Percentiles rank a stretch among this genome's conserved stretches.
phyloP scores from a whole-genome alignment of 2,113 vertebrate species.

The Dromas ardeola region DNA sequence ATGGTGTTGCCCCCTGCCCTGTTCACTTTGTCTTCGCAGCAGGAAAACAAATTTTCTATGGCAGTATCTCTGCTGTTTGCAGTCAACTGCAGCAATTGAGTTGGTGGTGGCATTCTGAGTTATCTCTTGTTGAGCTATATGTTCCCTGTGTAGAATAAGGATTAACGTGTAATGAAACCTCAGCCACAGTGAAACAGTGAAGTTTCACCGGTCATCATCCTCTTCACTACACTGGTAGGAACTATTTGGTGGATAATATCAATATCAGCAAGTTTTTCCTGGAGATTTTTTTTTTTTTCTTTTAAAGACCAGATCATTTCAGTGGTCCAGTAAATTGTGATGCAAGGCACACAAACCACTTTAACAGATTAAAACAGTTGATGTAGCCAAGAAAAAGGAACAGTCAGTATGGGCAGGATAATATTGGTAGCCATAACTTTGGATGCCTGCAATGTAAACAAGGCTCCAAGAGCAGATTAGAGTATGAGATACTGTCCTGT shows the following conservation, averaged over 20 bases:
- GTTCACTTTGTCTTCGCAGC: background rate
- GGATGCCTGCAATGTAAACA: background rate
- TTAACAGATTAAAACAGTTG: background rate
- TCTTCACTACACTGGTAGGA: background rate
- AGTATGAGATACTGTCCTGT: background rate
- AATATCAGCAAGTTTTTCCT: background rate
- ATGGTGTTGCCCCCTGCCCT: background rate
- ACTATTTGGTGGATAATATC: background rate
- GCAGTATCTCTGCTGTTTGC: background rate
- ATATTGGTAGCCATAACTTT: background rate
- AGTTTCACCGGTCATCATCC: background rate
- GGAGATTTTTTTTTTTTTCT: background rate
- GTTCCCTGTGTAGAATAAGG: background rate
- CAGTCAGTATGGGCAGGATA: background rate
- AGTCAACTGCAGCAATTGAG: background rate
- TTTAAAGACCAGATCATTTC: background rate
- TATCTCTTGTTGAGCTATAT: background rate
- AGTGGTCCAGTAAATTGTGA: background rate
- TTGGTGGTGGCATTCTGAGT: background rate
- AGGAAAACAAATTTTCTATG: background rate
- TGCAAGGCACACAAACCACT: background rate
- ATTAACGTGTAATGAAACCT: background rate
- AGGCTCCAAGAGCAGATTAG: background rate
- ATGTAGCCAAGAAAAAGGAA: background rate
- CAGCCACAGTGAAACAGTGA: background rate